phyloP scores from a whole-genome alignment of 2,113 vertebrate species.

The Pardalotus punctatus region DNA sequence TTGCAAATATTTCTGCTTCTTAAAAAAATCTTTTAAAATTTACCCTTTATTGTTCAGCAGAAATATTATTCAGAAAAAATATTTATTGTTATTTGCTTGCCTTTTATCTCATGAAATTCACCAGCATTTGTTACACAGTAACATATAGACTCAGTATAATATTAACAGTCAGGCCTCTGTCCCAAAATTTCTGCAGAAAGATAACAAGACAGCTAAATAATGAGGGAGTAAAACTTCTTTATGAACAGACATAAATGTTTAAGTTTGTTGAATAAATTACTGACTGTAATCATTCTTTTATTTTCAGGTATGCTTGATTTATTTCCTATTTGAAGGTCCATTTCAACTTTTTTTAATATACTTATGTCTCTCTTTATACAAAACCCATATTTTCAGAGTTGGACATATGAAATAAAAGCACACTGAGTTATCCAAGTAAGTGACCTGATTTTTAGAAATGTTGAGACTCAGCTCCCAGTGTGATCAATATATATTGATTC shows the following conservation, averaged over 20 bases:
- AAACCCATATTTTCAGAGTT: not conserved
- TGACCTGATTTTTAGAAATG: slow-evolving; percentile 24
- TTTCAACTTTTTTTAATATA: not conserved
- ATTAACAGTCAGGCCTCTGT: not conserved
- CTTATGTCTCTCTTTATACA: not conserved
- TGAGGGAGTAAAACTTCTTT: not conserved
- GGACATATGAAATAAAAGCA: not conserved
- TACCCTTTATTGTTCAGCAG: not conserved
- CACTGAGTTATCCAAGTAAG: not conserved
- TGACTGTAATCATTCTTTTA: not conserved
- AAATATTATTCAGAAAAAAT: not conserved
- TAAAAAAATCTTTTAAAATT: not conserved
- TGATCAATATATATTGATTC: slow-evolving; percentile 45
- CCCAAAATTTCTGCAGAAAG: not conserved
- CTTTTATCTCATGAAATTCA: not conserved
- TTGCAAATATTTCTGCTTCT: not conserved
- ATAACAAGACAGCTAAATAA: not conserved
- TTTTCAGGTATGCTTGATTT: not conserved
- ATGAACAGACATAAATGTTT: not conserved
- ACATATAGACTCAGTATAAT: not conserved
- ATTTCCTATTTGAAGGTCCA: not conserved
- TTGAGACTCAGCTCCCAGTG: not conserved
- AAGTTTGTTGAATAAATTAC: not conserved
- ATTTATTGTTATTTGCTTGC: not conserved
- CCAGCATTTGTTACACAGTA: not conserved